Evolutionary conservation across 2,113 vertebrate genomes (phyloP).

Genomic region (Sinocyclocheilus anshuiensis): DNA sequence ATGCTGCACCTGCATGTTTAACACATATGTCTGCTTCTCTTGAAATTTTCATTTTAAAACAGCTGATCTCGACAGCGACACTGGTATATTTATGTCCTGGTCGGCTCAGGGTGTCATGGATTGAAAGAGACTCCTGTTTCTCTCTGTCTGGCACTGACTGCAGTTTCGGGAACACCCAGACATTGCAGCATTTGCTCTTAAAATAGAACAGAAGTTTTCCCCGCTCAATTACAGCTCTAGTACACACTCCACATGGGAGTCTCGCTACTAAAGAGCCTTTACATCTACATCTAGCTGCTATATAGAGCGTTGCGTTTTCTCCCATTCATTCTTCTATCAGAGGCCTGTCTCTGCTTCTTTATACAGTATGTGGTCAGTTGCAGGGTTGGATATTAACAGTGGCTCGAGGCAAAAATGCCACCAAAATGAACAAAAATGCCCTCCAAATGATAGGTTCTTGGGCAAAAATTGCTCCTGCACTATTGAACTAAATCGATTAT

Average conservation of each 20-base stretch:
- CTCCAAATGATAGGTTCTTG: too few relatives aligned
- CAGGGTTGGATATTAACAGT: neutral
- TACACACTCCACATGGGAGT: neutral
- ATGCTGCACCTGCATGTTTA: neutral
- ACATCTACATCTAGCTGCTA: neutral
- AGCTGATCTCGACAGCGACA: neutral
- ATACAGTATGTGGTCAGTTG: neutral
- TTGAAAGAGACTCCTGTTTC: slow-evolving; percentile 46
- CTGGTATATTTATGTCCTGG: neutral
- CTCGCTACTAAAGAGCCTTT: neutral
- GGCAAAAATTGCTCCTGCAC: too few relatives aligned
- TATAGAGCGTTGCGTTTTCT: neutral
- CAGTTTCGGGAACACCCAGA: slow-evolving; percentile 67
- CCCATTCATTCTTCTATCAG: neutral
- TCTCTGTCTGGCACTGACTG: slow-evolving; percentile 32
- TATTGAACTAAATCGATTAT: too few relatives aligned
- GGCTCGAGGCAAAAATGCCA: neutral
- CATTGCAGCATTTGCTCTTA: slow-evolving; percentile 70
- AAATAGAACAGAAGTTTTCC: slow-evolving; percentile 68
- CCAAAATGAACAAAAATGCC: too few relatives aligned
- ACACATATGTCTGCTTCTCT: neutral
- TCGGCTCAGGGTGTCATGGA: slow-evolving; percentile 15
- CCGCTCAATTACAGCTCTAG: slow-evolving; percentile 33
- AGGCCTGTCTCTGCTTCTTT: neutral
- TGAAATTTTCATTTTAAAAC: neutral